Evolutionary conservation across 2,888 invertebrate genomes (phyloP).

Genomic region (Perizoma flavofasciatum): DNA sequence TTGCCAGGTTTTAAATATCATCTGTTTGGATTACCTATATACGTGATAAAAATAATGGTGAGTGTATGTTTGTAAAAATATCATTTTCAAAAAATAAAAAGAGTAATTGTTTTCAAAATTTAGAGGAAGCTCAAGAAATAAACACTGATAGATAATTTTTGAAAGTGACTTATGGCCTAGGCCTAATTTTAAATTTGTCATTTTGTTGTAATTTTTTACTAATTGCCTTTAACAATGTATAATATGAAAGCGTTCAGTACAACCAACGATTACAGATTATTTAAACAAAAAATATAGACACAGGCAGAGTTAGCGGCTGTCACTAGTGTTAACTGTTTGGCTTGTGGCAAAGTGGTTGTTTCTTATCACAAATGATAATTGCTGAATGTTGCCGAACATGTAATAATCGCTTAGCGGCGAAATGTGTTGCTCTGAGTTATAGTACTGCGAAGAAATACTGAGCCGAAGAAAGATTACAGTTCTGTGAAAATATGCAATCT

Average conservation of each 20-base stretch:
- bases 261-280: too few relatives aligned
- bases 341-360: constrained; percentile 29
- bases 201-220: too few relatives aligned
- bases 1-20: constrained; percentile 40
- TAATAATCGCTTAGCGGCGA: constrained; percentile 35
- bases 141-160: too few relatives aligned
- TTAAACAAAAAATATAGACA: too few relatives aligned
- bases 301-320: constrained; percentile 7
- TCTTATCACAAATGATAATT: constrained; percentile 42
- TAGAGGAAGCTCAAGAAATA: too few relatives aligned
- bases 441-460: constrained; percentile 2
- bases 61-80: constrained; percentile 7
- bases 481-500: background rate
- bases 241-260: too few relatives aligned
- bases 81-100: too few relatives aligned
- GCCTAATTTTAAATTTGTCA: too few relatives aligned
- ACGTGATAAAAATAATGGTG: background rate
- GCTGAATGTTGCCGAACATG: constrained; percentile 28
- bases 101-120: too few relatives aligned
- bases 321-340: constrained; percentile 5
- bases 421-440: constrained; percentile 36
- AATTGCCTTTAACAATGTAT: too few relatives aligned
- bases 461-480: background rate
- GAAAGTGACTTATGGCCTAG: too few relatives aligned
- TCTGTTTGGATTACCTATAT: constrained; percentile 38